These are phyloP conservation scores for Pitta sordida DNA, from an alignment of 2,113 vertebrate species.

Conservation along the genomic window DNA sequence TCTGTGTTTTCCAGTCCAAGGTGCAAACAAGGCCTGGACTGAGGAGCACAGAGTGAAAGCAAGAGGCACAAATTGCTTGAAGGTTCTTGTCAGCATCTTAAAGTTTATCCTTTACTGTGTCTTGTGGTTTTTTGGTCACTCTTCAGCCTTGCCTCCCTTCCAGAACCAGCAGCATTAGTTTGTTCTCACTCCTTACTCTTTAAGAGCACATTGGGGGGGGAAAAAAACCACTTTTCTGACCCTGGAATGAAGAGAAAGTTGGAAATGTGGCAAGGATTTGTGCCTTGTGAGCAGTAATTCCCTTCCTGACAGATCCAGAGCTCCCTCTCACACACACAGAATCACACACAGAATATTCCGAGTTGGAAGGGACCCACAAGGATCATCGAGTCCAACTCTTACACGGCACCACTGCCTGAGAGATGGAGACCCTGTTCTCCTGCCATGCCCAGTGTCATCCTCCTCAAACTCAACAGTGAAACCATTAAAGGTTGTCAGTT, in stretches of 20 bases:
- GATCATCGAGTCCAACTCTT: no score
- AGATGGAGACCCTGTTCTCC: background rate
- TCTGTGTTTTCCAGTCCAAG: background rate
- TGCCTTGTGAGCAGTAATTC: background rate
- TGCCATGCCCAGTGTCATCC: background rate
- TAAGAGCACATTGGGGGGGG: background rate
- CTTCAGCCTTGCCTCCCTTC: background rate
- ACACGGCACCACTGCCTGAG: no score
- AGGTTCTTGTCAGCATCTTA: background rate
- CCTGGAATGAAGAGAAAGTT: background rate
- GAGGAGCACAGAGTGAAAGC: background rate
- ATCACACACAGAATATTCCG: no score
- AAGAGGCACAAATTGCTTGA: background rate
- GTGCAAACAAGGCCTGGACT: background rate
- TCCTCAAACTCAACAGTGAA: background rate
- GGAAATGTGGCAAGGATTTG: background rate
- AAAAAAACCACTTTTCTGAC: background rate
- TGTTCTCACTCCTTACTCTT: background rate
- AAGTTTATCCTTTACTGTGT: background rate
- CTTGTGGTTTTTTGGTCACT: background rate
- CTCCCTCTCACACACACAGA: no score
- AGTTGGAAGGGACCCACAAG: no score
- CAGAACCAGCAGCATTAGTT: background rate
- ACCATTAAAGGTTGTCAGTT: no score
- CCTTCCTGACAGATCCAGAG: background rate